These are phyloP conservation scores for Anguilla anguilla DNA, from an alignment of 2,797 vertebrate genomes.

Conservation along the genomic window DNA sequence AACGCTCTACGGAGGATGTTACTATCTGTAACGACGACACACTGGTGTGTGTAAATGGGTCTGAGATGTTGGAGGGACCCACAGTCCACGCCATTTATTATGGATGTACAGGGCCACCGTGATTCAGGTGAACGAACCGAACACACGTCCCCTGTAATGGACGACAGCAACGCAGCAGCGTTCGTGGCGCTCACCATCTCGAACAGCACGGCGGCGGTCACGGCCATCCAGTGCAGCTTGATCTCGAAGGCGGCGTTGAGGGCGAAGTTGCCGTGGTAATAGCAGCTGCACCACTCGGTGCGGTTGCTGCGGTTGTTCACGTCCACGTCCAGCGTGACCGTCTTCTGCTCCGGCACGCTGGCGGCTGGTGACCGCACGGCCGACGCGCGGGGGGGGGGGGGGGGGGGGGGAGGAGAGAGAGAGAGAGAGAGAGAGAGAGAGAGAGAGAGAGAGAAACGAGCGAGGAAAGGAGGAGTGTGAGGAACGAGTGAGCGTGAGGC, in stretches of 20 bases:
- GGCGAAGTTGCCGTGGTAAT: conserved; percentile 97
- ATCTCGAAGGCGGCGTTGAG: conserved; percentile 90
- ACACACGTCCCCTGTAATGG: not conserved
- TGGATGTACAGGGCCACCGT: too few relatives aligned
- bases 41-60: too few relatives aligned
- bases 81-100: too few relatives aligned
- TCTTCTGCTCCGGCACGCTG: conserved; percentile 93
- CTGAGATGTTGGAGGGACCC: too few relatives aligned
- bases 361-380: conserved; percentile 72
- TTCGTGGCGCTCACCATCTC: conserved; percentile 86
- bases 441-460: conserved; percentile 12
- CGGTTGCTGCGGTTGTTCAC: conserved; percentile 94
- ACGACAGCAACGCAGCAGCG: not conserved
- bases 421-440: too few relatives aligned
- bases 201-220: conserved; percentile 92
- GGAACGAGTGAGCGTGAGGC: conserved; percentile 8
- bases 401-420: too few relatives aligned
- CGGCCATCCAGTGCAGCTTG: conserved; percentile 98
- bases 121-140: not conserved
- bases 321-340: conserved; percentile 91
- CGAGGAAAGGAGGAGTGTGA: not conserved
- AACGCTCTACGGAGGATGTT: too few relatives aligned
- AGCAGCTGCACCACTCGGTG: conserved; percentile 96
- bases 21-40: too few relatives aligned
- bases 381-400: not conserved